Evolutionary conservation across 2,797 vertebrate genomes (phyloP).

Genomic region (Botia kubotai): DNA sequence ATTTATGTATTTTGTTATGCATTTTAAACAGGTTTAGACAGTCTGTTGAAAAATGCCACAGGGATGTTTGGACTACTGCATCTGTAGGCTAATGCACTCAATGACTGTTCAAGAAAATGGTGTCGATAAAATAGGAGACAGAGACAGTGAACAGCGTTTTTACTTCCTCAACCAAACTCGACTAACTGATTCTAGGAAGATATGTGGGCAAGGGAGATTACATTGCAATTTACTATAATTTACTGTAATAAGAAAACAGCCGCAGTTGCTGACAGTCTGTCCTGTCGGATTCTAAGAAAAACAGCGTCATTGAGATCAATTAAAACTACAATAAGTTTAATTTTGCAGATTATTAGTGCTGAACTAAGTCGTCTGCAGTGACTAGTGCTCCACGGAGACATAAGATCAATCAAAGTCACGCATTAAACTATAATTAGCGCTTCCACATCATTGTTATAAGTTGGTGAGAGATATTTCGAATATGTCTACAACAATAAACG

Average conservation of each 20-base stretch:
- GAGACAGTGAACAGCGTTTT: not conserved
- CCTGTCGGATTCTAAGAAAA: not conserved
- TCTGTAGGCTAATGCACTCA: not conserved
- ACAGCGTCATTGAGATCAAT: not conserved
- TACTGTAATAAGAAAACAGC: not conserved
- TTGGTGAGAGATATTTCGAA: conserved; percentile 16
- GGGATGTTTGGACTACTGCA: not conserved
- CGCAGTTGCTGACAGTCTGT: not conserved
- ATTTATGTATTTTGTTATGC: not conserved
- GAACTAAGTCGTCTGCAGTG: not conserved
- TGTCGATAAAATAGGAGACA: not conserved
- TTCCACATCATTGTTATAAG: conserved; percentile 15
- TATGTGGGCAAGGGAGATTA: not conserved
- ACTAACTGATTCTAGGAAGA: not conserved
- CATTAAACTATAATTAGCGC: not conserved
- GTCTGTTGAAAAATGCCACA: not conserved
- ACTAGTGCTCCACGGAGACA: not conserved
- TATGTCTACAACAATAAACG: conserved; percentile 43
- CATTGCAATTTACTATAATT: conserved; percentile 1
- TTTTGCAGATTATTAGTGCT: not conserved
- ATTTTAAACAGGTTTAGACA: not conserved
- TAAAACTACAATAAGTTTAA: not conserved
- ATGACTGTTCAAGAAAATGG: not conserved
- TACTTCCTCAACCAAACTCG: conserved; percentile 4
- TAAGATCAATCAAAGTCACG: not conserved